Evolutionary conservation across 2,113 vertebrate species (phyloP).

Genomic region (Geococcyx californianus): DNA sequence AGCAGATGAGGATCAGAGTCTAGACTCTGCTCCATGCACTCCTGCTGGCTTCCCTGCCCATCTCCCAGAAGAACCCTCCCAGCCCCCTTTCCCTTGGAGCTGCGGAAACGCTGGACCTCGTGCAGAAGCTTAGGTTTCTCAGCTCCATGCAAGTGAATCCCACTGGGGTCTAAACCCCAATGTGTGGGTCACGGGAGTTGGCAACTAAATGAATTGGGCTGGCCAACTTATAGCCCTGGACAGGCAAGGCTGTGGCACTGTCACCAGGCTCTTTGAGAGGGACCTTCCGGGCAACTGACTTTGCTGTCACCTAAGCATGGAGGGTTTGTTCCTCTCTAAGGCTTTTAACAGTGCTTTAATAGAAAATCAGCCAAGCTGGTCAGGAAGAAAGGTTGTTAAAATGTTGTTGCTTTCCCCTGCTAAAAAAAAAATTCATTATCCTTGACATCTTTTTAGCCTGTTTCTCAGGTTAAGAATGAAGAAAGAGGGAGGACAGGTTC

Average conservation of each 20-base stretch:
- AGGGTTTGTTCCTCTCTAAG: background rate
- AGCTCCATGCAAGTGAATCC: background rate
- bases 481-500: background rate
- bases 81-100: background rate
- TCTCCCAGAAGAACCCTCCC: background rate
- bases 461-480: slow-evolving; percentile 15
- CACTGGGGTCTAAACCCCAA: background rate
- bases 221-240: background rate
- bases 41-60: background rate
- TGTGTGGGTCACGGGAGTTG: background rate
- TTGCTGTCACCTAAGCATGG: background rate
- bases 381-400: background rate
- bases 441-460: background rate
- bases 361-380: background rate
- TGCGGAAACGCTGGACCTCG: background rate
- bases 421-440: background rate
- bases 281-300: background rate
- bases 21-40: background rate
- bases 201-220: background rate
- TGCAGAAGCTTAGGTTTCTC: background rate
- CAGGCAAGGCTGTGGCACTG: background rate
- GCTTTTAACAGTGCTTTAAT: background rate
- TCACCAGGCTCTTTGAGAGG: background rate
- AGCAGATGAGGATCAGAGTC: background rate
- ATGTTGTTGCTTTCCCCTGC: background rate